A percentile compares a stretch with the other conserved stretches of the same genome.
These are phyloP conservation scores for Patella caerulea DNA, from an alignment of 2,888 invertebrate genomes.

Conservation along the genomic window DNA sequence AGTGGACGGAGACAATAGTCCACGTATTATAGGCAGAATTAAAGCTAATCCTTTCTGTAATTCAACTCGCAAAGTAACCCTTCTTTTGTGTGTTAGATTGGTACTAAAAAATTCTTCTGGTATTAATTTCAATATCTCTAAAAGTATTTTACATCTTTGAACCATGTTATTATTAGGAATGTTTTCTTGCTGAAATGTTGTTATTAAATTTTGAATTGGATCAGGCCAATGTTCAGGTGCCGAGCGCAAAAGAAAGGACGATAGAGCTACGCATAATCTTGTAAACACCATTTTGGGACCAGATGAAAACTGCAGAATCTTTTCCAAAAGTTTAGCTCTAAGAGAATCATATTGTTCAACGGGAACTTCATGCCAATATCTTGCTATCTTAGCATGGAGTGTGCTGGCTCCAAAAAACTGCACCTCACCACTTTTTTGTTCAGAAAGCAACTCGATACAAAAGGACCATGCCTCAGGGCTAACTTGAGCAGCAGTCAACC, in stretches of 20 bases:
- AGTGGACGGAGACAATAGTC: slow-evolving; percentile 51
- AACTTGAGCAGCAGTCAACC: slow-evolving; percentile 87
- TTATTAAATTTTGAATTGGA: slow-evolving; percentile 84
- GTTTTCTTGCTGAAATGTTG: slow-evolving; percentile 75
- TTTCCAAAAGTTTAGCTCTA: slow-evolving; percentile 83
- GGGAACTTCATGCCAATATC: slow-evolving; percentile 90
- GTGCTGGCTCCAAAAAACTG: slow-evolving; percentile 95
- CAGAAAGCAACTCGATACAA: slow-evolving; percentile 89
- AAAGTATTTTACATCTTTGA: slow-evolving; percentile 79
- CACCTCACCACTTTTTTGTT: slow-evolving; percentile 86
- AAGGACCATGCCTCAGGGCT: slow-evolving; percentile 93
- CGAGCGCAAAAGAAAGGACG: slow-evolving; percentile 85
- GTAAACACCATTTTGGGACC: slow-evolving; percentile 90
- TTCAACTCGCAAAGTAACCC: slow-evolving; percentile 57
- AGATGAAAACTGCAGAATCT: slow-evolving; percentile 82
- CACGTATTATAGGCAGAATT: slow-evolving; percentile 67
- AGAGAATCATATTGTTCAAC: slow-evolving; percentile 83
- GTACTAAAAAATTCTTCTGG: slow-evolving; percentile 80
- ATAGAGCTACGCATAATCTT: slow-evolving; percentile 87
- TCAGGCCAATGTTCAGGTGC: slow-evolving; percentile 76
- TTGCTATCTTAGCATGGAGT: slow-evolving; percentile 87
- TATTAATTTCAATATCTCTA: slow-evolving; percentile 88
- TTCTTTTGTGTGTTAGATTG: slow-evolving; percentile 57
- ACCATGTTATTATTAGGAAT: slow-evolving; percentile 77
- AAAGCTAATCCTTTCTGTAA: slow-evolving; percentile 55